Percentiles rank a stretch among this genome's conserved stretches.
phyloP scores from a whole-genome alignment of 2,113 vertebrate genomes.

The Aix galericulata region DNA sequence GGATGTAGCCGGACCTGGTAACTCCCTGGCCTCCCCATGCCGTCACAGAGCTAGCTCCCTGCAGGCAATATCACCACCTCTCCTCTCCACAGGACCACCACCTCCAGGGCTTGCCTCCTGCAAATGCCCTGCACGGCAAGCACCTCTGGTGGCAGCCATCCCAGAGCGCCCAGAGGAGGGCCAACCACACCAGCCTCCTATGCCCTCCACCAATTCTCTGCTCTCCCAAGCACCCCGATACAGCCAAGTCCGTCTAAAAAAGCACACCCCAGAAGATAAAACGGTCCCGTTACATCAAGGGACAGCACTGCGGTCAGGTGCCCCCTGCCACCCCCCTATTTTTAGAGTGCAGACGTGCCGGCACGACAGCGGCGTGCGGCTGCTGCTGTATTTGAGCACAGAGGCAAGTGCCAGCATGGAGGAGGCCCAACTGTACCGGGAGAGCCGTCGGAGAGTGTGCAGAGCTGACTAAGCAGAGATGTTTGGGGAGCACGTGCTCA shows the following conservation, averaged over 20 bases:
- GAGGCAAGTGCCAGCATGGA: neutral
- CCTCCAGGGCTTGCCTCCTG: neutral
- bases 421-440: neutral
- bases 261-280: neutral
- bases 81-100: neutral
- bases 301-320: neutral
- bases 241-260: neutral
- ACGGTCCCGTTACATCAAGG: rapidly evolving
- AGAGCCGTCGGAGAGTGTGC: rapidly evolving
- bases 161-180: neutral
- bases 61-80: neutral
- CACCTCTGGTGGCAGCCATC: neutral
- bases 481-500: neutral
- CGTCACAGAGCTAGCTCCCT: rapidly evolving
- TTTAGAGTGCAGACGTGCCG: neutral
- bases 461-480: conserved; percentile 19
- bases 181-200: neutral
- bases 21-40: neutral
- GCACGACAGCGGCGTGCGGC: neutral
- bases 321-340: neutral
- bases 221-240: rapidly evolving
- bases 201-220: neutral
- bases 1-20: neutral
- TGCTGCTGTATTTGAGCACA: neutral
- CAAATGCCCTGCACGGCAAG: neutral